Evolutionary conservation across 2,113 vertebrate species (phyloP).

Genomic region (Butorides virescens): DNA sequence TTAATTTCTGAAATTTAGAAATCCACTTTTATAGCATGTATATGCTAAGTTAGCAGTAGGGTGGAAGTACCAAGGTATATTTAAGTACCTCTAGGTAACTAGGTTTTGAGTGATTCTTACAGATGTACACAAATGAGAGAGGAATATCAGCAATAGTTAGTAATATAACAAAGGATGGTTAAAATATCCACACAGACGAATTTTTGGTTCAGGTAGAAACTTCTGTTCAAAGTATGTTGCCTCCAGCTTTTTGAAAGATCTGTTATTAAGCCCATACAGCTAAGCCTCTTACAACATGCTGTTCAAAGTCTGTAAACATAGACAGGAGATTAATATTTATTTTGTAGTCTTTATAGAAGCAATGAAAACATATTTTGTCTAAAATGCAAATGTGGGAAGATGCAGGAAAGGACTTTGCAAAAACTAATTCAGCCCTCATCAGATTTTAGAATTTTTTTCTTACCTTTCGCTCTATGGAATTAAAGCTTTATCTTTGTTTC

Average conservation of each 20-base stretch:
- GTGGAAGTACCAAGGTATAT: neutral
- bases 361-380: neutral
- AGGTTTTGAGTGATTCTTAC: neutral
- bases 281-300: neutral
- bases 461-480: neutral
- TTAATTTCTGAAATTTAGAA: neutral
- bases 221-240: neutral
- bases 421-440: neutral
- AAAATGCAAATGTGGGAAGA: neutral
- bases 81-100: neutral
- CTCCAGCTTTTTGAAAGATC: neutral
- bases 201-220: neutral
- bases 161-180: neutral
- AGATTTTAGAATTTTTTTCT: neutral
- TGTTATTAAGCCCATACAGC: neutral
- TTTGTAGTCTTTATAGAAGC: neutral
- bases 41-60: neutral
- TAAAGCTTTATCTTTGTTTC: neutral
- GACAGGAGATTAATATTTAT: neutral
- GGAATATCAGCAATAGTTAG: neutral
- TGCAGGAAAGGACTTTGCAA: neutral
- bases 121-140: neutral
- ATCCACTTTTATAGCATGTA: neutral
- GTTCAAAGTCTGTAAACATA: neutral
- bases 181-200: neutral